phyloP scores from a whole-genome alignment of 1,140 invertebrate genomes.

The Neoseiulus cucumeris region DNA sequence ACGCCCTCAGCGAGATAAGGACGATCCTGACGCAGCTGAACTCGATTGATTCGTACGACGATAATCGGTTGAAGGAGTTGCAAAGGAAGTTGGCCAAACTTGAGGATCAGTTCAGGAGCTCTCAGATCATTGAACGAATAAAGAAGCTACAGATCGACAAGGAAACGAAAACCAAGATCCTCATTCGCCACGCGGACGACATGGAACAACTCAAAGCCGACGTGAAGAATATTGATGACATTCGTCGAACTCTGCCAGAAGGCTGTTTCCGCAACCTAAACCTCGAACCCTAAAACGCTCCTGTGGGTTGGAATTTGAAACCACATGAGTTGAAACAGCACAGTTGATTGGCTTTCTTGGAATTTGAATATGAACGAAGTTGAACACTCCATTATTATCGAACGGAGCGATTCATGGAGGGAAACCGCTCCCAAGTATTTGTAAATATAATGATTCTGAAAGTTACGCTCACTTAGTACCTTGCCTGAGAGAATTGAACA shows the following conservation, averaged over 20 bases:
- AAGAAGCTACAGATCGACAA: constrained; percentile 45
- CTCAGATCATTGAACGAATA: constrained; percentile 53
- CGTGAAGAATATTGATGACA: constrained; percentile 66
- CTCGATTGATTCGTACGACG: constrained; percentile 5
- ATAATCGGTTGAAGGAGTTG: constrained; percentile 37
- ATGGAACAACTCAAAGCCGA: constrained; percentile 47
- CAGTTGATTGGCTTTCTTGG: no score
- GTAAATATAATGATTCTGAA: no score
- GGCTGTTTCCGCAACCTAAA: constrained; percentile 38
- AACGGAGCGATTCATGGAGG: no score
- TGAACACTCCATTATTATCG: no score
- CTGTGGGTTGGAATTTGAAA: no score
- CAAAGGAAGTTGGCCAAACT: constrained; percentile 49
- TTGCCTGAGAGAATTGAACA: no score
- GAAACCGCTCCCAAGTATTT: no score
- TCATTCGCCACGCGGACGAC: constrained; percentile 61
- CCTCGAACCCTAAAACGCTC: no score
- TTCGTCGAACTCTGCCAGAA: constrained; percentile 53
- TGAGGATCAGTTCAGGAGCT: constrained; percentile 45
- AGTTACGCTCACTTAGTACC: no score
- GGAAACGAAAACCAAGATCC: constrained; percentile 46
- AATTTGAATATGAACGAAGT: no score
- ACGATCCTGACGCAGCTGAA: constrained; percentile 38
- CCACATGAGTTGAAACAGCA: no score
- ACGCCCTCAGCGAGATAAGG: constrained; percentile 51